Evolutionary conservation across 2,113 vertebrate species (phyloP), one percentile per base, ranked within the genome.

Genomic region (Alethe castanea): DNA sequence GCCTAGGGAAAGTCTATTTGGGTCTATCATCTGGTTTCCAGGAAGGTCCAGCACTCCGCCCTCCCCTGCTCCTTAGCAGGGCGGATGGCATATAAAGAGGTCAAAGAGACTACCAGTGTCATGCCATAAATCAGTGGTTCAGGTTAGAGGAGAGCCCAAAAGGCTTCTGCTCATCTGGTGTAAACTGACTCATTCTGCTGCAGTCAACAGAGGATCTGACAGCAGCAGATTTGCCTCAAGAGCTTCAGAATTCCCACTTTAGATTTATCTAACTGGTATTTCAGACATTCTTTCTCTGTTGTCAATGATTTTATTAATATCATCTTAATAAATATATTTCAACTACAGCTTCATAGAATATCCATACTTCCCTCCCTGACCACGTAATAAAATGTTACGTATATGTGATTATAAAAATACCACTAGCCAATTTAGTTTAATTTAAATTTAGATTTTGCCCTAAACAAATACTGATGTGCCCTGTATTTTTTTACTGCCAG

Each of bases 361-460:
- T 28, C 50, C 29, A 33, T 65, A 35, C 31, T 86, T 54, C 14
- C n/a, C 23, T 33, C 31, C 40, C 31, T 33, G 8, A 11, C 31
- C 23, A 28, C 86, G 84, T n/a, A 67, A 65, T 64, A 64, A 44
- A 54, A n/a, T 23, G n/a, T 53, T 84, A 64, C 0, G 0, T 38
- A 48, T 38, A 73, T 36, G 23, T 35, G 66, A 67, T 94, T 90
- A 81, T 77, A 88, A 86, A 90, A 85, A 91, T 87, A 77, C 29
- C 73, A 77, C 35, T 40, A 86, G 69, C 81, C 86, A 84, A 90
- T 94, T 94, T 82, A 80, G 64, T 92, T 95, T 97, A 76, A 96
- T 96, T 92, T 96, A 92, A 94, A 96, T 96, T 96, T 95, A 96
- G 91, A 96, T 96, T 96, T 96, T 97, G 92, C 92, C 92, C 89